Conservation (phyloP, 1,140 invertebrate genomes). For the Cataglyphis hispanica region DNA sequence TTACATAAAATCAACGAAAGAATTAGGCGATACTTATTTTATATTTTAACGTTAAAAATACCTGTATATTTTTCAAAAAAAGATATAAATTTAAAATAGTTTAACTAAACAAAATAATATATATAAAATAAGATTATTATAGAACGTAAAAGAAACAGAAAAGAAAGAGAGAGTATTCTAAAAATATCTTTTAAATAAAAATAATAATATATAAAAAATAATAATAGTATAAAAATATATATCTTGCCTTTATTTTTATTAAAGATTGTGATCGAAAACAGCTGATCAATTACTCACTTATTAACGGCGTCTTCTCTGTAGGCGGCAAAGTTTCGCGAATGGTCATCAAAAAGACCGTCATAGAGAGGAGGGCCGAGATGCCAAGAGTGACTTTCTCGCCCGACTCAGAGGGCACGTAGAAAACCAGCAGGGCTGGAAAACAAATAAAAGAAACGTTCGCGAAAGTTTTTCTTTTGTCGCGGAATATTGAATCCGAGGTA, state of each 20-base stretch:
- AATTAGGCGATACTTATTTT: neutral
- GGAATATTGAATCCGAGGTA: constrained; percentile 64
- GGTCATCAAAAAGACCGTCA: constrained; percentile 98
- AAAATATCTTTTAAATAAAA: constrained; percentile 1
- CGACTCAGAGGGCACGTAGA: constrained; percentile 96
- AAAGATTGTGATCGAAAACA: neutral
- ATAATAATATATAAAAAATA: too few species aligned
- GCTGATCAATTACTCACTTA: constrained; percentile 89
- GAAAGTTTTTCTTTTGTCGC: neutral
- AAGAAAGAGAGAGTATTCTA: neutral
- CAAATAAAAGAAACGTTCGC: constrained; percentile 22
- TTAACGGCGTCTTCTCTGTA: constrained; percentile 96
- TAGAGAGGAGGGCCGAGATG: constrained; percentile 95
- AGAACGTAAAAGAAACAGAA: neutral
- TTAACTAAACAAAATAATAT: neutral
- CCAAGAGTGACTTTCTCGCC: constrained; percentile 96
- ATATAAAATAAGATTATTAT: neutral
- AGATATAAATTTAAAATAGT: neutral
- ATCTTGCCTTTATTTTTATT: neutral
- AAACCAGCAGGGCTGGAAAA: constrained; percentile 93
- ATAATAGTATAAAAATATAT: neutral
- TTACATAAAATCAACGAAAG: neutral
- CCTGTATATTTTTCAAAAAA: too few species aligned
- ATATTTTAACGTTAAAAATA: neutral
- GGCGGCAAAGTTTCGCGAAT: constrained; percentile 96